phyloP scores from a whole-genome alignment of 2,888 invertebrate genomes.

The Bhutanitis thaidina region DNA sequence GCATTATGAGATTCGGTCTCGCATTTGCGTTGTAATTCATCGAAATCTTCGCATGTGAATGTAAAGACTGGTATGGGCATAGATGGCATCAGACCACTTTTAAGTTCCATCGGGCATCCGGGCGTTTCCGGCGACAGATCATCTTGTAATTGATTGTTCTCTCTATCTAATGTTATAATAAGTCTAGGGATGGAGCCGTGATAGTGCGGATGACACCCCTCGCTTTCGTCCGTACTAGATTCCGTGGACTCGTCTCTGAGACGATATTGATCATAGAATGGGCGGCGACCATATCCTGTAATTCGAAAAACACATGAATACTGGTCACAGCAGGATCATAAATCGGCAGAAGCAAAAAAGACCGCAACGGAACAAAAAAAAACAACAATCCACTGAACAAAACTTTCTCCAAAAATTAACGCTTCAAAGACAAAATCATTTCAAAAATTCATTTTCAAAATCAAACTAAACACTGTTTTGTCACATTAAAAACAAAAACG shows the following conservation, averaged over 20 bases:
- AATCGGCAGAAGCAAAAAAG: conserved; percentile 8
- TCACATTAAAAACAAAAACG: conserved; percentile 3
- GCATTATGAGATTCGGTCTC: conserved; percentile 36
- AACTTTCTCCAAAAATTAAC: background rate
- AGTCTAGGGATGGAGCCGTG: conserved; percentile 67
- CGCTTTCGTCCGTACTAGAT: conserved; percentile 67
- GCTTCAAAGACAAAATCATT: background rate
- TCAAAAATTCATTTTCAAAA: background rate
- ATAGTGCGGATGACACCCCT: conserved; percentile 54
- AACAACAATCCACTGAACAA: no score
- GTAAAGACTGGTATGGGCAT: conserved; percentile 65
- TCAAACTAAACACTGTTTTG: background rate
- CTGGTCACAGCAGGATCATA: background rate
- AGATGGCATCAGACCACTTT: conserved; percentile 32
- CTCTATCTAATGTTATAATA: conserved; percentile 63
- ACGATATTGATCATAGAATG: conserved; percentile 50
- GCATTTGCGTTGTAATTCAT: conserved; percentile 42
- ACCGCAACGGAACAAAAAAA: background rate
- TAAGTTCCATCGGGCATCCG: conserved; percentile 56
- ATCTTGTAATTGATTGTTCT: conserved; percentile 60
- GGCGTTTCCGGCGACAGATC: conserved; percentile 65
- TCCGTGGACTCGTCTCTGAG: conserved; percentile 61
- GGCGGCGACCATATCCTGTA: conserved; percentile 62
- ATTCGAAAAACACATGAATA: conserved; percentile 29
- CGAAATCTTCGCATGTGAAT: conserved; percentile 69